These are phyloP conservation scores for Mastomys coucha DNA, from an alignment of 2,113 vertebrate species.

Conservation along the genomic window DNA sequence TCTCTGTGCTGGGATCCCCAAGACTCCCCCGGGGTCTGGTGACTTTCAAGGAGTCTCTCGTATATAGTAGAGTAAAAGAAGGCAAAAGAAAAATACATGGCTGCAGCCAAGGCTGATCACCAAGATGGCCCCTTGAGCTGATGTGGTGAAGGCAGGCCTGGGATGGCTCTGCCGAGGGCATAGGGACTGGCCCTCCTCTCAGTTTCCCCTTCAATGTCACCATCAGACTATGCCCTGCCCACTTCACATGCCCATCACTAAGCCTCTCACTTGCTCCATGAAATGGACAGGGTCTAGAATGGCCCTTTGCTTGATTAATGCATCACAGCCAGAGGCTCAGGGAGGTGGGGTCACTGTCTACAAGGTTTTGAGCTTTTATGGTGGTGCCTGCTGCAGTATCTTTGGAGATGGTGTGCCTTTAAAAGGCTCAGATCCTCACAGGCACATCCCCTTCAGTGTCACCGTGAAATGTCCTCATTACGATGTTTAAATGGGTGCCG, in stretches of 20 bases:
- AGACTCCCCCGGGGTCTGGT: background rate
- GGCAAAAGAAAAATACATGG: background rate
- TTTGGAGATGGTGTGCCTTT: background rate
- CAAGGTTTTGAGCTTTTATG: background rate
- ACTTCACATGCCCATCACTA: accelerated
- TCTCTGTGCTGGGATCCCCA: background rate
- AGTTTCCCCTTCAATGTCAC: too few species aligned
- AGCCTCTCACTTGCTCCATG: background rate
- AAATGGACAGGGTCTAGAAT: too few species aligned
- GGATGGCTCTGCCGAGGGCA: background rate
- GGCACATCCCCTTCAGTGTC: accelerated
- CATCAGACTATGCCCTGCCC: background rate
- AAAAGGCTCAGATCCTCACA: background rate
- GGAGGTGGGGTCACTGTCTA: background rate
- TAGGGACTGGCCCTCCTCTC: background rate
- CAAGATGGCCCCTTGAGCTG: background rate
- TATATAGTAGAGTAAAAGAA: background rate
- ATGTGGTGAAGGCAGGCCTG: background rate
- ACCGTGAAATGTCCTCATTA: background rate
- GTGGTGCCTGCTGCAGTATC: background rate
- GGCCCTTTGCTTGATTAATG: background rate
- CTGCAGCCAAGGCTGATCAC: background rate
- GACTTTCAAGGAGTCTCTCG: background rate
- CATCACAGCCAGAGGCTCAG: background rate
- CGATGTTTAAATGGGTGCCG: background rate